Base-by-base conservation (phyloP, 2,797 vertebrate genomes). In the Luscinia megarhynchos region DNA sequence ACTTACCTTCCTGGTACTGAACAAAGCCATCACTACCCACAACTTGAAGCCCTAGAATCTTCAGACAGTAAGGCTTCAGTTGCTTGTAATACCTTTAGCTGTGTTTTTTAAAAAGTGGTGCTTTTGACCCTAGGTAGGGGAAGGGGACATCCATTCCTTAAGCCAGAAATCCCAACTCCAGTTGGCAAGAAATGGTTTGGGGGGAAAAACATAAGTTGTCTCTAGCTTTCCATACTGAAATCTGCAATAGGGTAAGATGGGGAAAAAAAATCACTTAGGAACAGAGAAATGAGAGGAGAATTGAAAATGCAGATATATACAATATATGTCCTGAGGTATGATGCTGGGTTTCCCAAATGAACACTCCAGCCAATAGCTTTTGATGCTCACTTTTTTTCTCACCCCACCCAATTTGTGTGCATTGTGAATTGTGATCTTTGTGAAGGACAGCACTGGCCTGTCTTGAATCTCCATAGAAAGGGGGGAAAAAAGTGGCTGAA, bases 331-430 rank as follows among this genome's bases (percentile, higher is more conserved):
- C 20, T 45, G 34, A 82, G 27, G 22, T 18, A 30, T 32, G 30
- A 19, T 41, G 38, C 7, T 9, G 9, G 10, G 9, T 63, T 55
- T 88, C 59, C n/a, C 30, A 80, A 51, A 73, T 10, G 11, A 73
- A 5, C 26, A 34, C 15, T 76, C 13, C 36, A 80, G 32, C 14
- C 19, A 58, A 53, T 3, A 73, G 10, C 3, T 55, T 82, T 19
- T 7, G 11, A 29, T 51, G 32, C 1, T 59, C 12, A 46, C 3
- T 15, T 67, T 64, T 64, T 79, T 41, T n/a, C 46, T 64, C 38
- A 32, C 12, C 23, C 2, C n/a, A 62, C 3, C 8, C 48, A 50
- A 0, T 21, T 19, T n/a, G 5, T 29, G 23, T 12, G 3, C 21
- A 15, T 8, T 38, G 26, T 21, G 34, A 64, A 15, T 45, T 2